Percentiles rank a stretch among this genome's conserved stretches.
phyloP scores from a whole-genome alignment of 1,140 invertebrate species.

The Ephestia elutella region DNA sequence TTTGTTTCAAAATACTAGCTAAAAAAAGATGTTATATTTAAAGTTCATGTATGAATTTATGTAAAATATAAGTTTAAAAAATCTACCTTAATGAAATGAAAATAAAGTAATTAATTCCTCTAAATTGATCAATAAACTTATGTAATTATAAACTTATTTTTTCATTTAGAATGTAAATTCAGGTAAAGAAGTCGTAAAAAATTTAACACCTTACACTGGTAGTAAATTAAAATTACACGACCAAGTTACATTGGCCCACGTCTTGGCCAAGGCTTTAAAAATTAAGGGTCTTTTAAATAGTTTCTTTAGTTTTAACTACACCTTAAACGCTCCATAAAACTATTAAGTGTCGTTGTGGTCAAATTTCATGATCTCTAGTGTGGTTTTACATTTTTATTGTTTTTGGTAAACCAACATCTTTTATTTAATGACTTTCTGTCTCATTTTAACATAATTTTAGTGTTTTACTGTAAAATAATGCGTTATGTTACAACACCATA shows the following conservation, averaged over 20 bases:
- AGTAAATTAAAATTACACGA: conserved; percentile 10
- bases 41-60: too few species aligned
- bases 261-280: neutral
- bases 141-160: conserved; percentile 23
- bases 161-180: conserved; percentile 25
- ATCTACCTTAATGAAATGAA: too few species aligned
- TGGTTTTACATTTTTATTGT: neutral
- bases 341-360: conserved; percentile 1
- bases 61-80: too few species aligned
- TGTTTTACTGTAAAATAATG: neutral
- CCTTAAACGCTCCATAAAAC: neutral
- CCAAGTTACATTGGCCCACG: neutral
- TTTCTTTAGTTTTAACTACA: neutral
- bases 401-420: conserved; percentile 11
- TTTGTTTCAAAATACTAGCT: too few species aligned
- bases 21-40: too few species aligned
- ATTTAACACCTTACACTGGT: conserved; percentile 19
- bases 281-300: neutral
- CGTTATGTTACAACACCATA: neutral
- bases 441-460: neutral
- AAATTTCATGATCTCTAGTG: conserved; percentile 8
- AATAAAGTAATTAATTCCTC: conserved; percentile 9
- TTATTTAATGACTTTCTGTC: conserved; percentile 3
- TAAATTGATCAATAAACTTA: conserved; percentile 28
- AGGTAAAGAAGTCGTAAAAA: conserved; percentile 24